Evolutionary conservation across 2,888 invertebrate species (phyloP), one percentile per base, ranked within the genome.

Genomic region (Watsonalla binaria): DNA sequence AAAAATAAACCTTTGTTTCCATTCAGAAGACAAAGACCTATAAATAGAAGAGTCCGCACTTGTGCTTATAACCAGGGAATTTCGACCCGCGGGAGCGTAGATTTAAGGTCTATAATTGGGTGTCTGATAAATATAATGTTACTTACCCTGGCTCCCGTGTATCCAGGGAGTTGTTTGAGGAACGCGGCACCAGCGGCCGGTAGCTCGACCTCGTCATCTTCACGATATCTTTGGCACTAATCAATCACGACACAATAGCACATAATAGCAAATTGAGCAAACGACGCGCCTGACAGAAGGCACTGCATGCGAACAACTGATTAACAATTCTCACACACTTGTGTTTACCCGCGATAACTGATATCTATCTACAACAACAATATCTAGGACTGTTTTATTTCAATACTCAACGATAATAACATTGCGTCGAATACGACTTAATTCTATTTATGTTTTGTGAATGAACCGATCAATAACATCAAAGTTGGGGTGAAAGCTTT

Each of bases 121-220:
- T 42, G 0, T 24, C 8, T 39, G n/a, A 46, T 53, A 59, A 59
- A 56, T 54, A 42, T 39, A 45, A 33, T 49, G 15, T 37, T 35
- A 78, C 90, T 85, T 58, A 90, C 90, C 88, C 89, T 57, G 72
- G 69, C 42, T 90, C 87, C 55, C 84, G 73, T 51, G 72, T 77
- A 47, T 89, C 86, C 62, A 90, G 60, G 2, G 90, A 90, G 55
- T 80, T 82, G 61, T 84, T 77, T 0, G 90, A 89, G 6, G 87
- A 76, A 46, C 90, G 71, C 5, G 90, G 90, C 42, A 90, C 85
- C 48, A 90, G 71, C 2, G 90, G 90, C 54, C 86, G 75, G 68
- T 90, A 90, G 64, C 86, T 85, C 50, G 90, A 90, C 56, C 90
- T 78, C 24, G 90, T 88, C 90, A 90, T 90, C 61, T 70, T 76